Evolutionary conservation across 1,140 invertebrate species (phyloP).

Genomic region (Drosophila suzukii): DNA sequence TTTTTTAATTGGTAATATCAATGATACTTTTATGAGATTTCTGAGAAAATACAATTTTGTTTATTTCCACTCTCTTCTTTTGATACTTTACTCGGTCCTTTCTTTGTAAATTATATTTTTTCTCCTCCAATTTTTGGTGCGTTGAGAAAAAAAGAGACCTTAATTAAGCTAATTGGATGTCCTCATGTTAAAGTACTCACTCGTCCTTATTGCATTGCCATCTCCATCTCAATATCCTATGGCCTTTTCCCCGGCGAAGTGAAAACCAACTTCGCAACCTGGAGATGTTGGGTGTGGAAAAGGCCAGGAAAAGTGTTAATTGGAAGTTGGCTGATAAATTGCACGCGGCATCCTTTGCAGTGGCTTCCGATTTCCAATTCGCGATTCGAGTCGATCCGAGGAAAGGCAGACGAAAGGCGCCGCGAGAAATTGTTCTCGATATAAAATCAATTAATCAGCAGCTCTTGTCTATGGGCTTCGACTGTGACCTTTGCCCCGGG

Average conservation of each 20-base stretch:
- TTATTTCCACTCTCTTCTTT: no score
- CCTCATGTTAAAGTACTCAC: conserved; percentile 5
- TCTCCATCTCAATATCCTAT: conserved; percentile 12
- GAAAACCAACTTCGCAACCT: neutral
- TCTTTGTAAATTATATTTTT: neutral
- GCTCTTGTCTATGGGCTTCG: conserved; percentile 30
- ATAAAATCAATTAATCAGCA: conserved; percentile 69
- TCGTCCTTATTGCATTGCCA: conserved; percentile 15
- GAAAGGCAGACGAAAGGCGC: conserved; percentile 24
- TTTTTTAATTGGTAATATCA: neutral
- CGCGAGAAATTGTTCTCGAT: conserved; percentile 34
- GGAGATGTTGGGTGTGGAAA: conserved; percentile 14
- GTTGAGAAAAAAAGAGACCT: conserved; percentile 19
- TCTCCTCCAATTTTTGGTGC: neutral
- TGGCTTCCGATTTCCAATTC: conserved; percentile 19
- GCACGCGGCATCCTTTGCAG: conserved; percentile 13
- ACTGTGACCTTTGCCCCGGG: conserved; percentile 50
- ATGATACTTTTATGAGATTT: neutral
- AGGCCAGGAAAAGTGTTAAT: conserved; percentile 55
- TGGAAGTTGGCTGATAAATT: conserved; percentile 53
- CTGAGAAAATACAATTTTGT: no score
- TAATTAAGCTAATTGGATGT: conserved; percentile 42
- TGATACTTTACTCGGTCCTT: no score
- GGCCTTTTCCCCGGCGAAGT: neutral
- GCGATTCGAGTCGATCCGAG: neutral